Base-by-base conservation (phyloP, 2,113 vertebrate species). In the Camelus dromedarius region DNA sequence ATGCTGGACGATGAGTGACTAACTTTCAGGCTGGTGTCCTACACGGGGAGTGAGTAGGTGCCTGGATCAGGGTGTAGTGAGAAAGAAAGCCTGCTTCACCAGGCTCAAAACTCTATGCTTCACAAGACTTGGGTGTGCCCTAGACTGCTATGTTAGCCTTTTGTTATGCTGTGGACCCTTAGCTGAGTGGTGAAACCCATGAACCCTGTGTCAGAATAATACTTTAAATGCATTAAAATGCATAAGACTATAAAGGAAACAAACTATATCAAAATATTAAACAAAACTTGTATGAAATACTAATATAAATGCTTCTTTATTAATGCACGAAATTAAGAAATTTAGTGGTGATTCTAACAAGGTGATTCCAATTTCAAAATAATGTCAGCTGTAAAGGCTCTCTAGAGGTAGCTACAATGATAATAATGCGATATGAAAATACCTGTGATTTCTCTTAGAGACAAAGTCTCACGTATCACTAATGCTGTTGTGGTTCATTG, bases 391-490 rank as follows among this genome's bases (percentile, higher is more conserved):
- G 15, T 50, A 52, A 93, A 91, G 19, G 28, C 66, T 95, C 79
- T 66, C 46, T 70, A 9, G 16, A 89, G n/a, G 26, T 38, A 75
- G 30, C 20, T 64, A 3, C 22, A 70, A 84, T 58, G 10, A 58
- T 58, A 83, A 73, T 69, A 88, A 91, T 64, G 19, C 72, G 30
- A 24, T 77, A 42, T 75, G 38, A 89, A 96, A 95, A 67, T 54
- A 35, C 32, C 48, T 86, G 32, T 93, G 56, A 88, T 88, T 95
- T 91, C 35, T 84, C n/a, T 93, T 79, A 58, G 54, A 35, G n/a
- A 48, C 52, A 52, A 86, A 92, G 42, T 48, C 15, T 79, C 82
- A 77, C 0, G 0, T 58, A 90, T 79, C 87, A 69, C 62, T 89
- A 92, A 92, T 94, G 50, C 13, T 94, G 11, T n/a, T 38, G 5